phyloP scores from a whole-genome alignment of 2,888 invertebrate genomes.

The Cephus spinipes region DNA sequence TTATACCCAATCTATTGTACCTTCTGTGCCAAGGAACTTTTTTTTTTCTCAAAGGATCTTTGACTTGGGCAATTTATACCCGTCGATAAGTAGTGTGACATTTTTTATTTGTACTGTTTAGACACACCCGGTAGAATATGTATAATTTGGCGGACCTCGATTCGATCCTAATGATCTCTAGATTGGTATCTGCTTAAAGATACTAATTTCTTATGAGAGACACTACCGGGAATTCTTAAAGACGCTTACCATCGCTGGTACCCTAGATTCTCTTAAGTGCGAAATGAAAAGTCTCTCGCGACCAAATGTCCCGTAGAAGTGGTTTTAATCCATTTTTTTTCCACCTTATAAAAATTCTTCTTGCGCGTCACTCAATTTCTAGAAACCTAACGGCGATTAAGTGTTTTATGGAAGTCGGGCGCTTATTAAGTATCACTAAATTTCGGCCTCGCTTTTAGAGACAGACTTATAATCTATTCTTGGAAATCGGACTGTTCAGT shows the following conservation, averaged over 20 bases:
- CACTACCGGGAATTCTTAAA: neutral
- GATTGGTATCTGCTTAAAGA: neutral
- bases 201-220: neutral
- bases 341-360: neutral
- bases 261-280: neutral
- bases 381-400: neutral
- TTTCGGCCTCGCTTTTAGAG: neutral
- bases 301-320: neutral
- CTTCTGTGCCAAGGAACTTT: neutral
- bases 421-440: neutral
- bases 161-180: neutral
- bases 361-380: neutral
- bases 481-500: neutral
- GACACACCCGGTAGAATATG: neutral
- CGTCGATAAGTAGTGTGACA: neutral
- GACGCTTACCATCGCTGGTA: neutral
- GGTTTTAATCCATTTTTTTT: neutral
- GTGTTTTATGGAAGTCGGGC: neutral
- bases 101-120: neutral
- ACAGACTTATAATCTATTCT: neutral
- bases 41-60: neutral
- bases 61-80: neutral
- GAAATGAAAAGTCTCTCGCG: neutral
- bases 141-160: neutral
- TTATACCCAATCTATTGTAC: neutral